Evolutionary conservation across 1,140 invertebrate genomes (phyloP), one percentile per base, ranked within the genome.

Genomic region (Branchinecta lynchi): DNA sequence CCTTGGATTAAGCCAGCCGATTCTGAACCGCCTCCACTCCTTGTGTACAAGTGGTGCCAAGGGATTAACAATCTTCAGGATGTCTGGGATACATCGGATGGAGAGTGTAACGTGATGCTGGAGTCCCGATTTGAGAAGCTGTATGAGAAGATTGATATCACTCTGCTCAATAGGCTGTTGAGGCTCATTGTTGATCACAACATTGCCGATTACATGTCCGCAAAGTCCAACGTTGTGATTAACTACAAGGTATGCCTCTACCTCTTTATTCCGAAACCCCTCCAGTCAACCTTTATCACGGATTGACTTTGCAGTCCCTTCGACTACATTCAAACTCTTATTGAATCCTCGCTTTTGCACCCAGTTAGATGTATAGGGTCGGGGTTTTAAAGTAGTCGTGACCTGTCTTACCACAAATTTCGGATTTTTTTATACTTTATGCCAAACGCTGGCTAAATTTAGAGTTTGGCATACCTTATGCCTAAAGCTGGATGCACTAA

Each of bases 161-260:
- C 96, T 0, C 80, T 99, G 7, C 85, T 99, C 0, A 99, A 99
- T 81, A 86, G 96, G 79, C 79, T 99, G 70, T 80, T 99, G 5
- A 85, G 96, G 72, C 79, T 99, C 9, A 98, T 99, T 75, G 96
- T 99, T 3, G 97, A 99, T 81, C 97, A 99, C 80, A 99, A 99
- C 77, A 99, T 99, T 77, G 97, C 97, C 74, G 97, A 99, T 87
- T 99, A 99, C 77, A 99, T 99, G 94, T 98, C 96, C 3, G 95
- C 97, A 8, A 99, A 99, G 77, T 98, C 98, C 79, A 99, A 99
- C 80, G 93, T 99, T 43, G 92, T 98, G 32, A 98, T 99, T 70
- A 99, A 98, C 80, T 99, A 99, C 79, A 98, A 98, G 82, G 85
- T 85, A 72, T 66, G 71, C 3, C 15, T 66, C 17, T 20, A 60